A percentile compares a stretch with the other conserved stretches of the same genome.
phyloP scores from a whole-genome alignment of 2,888 invertebrate species.

The Invenusta paracnida region DNA sequence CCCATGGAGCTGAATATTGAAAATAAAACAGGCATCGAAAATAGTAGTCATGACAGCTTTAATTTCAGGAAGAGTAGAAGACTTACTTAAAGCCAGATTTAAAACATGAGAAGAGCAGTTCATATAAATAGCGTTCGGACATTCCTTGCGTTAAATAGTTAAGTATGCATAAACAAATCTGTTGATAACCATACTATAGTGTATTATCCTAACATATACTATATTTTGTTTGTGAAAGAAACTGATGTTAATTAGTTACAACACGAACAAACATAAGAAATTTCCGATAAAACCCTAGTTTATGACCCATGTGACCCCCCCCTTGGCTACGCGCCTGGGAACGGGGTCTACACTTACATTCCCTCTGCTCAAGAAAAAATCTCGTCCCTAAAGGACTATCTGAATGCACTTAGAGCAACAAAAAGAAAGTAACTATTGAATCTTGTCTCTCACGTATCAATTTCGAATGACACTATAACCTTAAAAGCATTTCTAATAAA shows the following conservation, averaged over 20 bases:
- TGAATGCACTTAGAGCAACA: too few species aligned
- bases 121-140: background rate
- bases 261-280: background rate
- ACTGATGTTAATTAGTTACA: background rate
- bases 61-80: background rate
- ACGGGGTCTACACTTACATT: too few species aligned
- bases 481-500: too few species aligned
- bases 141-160: background rate
- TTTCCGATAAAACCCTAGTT: background rate
- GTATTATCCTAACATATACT: too few species aligned
- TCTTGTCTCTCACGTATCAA: too few species aligned
- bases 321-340: background rate
- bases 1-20: background rate
- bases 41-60: background rate
- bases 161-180: background rate
- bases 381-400: too few species aligned
- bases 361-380: too few species aligned
- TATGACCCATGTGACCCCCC: background rate
- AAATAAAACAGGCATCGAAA: background rate
- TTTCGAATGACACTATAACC: too few species aligned
- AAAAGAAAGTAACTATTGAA: too few species aligned
- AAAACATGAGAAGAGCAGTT: background rate
- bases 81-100: background rate
- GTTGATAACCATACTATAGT: too few species aligned
- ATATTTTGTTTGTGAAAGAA: too few species aligned